phyloP scores from a whole-genome alignment of 2,888 invertebrate genomes.

The Furcula furcula region DNA sequence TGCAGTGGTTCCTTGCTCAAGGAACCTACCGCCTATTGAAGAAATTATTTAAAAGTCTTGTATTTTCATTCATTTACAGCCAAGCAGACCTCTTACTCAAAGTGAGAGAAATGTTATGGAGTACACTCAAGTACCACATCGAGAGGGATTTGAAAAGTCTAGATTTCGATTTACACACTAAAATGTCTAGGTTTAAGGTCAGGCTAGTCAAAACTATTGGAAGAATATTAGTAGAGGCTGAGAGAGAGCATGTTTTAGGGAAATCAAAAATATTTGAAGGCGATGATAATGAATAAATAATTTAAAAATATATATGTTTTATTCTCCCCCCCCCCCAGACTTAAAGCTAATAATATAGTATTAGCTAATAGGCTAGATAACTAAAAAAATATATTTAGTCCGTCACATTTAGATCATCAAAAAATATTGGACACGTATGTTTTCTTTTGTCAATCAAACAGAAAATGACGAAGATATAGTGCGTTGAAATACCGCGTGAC shows the following conservation, averaged over 20 bases:
- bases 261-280: conserved; percentile 18
- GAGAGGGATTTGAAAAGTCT: conserved; percentile 54
- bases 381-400: no score
- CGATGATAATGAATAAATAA: conserved; percentile 4
- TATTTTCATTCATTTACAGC: conserved; percentile 73
- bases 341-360: no score
- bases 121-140: conserved; percentile 70
- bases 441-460: no score
- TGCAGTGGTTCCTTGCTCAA: no score
- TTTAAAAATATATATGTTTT: conserved; percentile 1
- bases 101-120: conserved; percentile 72
- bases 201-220: conserved; percentile 54
- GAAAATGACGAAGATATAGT: no score
- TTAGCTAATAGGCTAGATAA: no score
- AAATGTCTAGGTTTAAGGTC: conserved; percentile 47
- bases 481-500: no score
- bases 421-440: no score
- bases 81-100: conserved; percentile 67
- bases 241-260: conserved; percentile 31
- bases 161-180: conserved; percentile 41
- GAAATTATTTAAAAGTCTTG: no score
- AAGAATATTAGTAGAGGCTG: conserved; percentile 56
- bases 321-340: no score
- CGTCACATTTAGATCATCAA: no score
- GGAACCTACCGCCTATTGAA: no score